Evolutionary conservation across 1,140 invertebrate species (phyloP), one percentile per base, ranked within the genome.

Genomic region (Drosophila littoralis): DNA sequence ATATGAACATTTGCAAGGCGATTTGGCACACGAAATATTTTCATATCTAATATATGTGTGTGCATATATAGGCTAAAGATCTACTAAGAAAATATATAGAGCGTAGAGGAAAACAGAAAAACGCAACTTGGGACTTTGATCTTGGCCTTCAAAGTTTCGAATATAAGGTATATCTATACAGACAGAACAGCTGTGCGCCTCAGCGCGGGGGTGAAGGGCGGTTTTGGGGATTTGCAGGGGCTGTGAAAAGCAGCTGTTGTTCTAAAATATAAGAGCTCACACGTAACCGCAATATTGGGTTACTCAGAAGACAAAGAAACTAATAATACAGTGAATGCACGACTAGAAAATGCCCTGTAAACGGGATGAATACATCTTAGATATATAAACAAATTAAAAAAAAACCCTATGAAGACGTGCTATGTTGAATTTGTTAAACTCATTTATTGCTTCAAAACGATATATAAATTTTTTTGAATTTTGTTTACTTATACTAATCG

Each of bases 81-180:
- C 22, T 22, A 2, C 55, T 50, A 42, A 7, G 10, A 64, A 42
- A 38, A 48, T 9, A 46, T 63, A 55, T 60, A 32, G 28, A 61
- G 28, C 57, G 28, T 45, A 59, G 12, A 32, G 43, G n/a, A 36
- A 33, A 10, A 15, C 3, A 33, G 7, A 7, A 40, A 59, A 70
- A 70, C 50, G 75, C 71, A 65, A 48, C 77, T 67, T 78, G 84
- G 80, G 84, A 88, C 84, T 83, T 83, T 88, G 83, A 88, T 89
- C 79, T 79, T 89, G 81, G 81, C 84, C 84, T 89, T 89, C 85
- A 89, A 78, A 78, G 46, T 59, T 28, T 61, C 71, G 73, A 78
- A n/a, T n/a, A n/a, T n/a, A n/a, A n/a, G n/a, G n/a, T n/a, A n/a
- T n/a, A n/a, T n/a, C n/a, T n/a, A n/a, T n/a, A n/a, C n/a, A n/a